These are phyloP conservation scores for Gryon sp. DNA, from an alignment of 1,140 invertebrate species.

Conservation along the genomic window DNA sequence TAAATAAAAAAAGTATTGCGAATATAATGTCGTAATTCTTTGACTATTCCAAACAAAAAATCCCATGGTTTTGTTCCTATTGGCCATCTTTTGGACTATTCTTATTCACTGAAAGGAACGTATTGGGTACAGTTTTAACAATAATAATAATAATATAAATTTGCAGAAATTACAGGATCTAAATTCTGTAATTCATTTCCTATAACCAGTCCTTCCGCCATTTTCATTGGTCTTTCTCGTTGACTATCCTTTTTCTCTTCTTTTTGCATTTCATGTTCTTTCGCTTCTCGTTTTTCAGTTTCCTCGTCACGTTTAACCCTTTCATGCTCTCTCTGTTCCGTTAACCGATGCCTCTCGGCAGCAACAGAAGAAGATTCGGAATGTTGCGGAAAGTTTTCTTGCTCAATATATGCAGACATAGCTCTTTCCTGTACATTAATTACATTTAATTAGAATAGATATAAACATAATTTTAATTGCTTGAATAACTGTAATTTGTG, in stretches of 20 bases:
- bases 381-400: constrained; percentile 69
- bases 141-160: constrained; percentile 22
- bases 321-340: constrained; percentile 72
- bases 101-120: too few species aligned
- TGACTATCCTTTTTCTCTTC: constrained; percentile 75
- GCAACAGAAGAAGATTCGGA: constrained; percentile 67
- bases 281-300: constrained; percentile 70
- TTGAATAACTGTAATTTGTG: neutral
- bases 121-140: too few species aligned
- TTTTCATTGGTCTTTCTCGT: constrained; percentile 70
- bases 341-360: constrained; percentile 67
- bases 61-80: too few species aligned
- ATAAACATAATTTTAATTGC: neutral
- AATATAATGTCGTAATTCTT: too few species aligned
- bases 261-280: constrained; percentile 72
- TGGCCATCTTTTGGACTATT: too few species aligned
- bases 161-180: constrained; percentile 82
- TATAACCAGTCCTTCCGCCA: constrained; percentile 84
- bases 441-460: neutral
- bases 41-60: too few species aligned
- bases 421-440: constrained; percentile 69
- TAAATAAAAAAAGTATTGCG: too few species aligned
- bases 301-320: constrained; percentile 76
- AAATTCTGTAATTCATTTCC: constrained; percentile 83
- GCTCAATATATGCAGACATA: constrained; percentile 73